phyloP scores from a whole-genome alignment of 2,797 vertebrate species.

The Etheostoma perlongum region DNA sequence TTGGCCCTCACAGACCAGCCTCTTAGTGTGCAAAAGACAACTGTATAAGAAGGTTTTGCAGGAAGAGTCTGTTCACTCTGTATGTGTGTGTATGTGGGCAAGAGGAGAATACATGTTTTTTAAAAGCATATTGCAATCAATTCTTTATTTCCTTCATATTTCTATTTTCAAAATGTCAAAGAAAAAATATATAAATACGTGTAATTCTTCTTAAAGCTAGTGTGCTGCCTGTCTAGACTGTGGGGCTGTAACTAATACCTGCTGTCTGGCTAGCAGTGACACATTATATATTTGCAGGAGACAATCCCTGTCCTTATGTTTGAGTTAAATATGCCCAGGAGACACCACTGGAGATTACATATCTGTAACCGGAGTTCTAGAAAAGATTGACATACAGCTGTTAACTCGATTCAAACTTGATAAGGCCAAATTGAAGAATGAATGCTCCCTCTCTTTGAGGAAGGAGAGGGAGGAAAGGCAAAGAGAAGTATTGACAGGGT shows the following conservation, averaged over 20 bases:
- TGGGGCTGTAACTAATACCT: slow-evolving; percentile 81
- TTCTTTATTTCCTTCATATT: slow-evolving; percentile 13
- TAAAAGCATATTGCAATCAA: slow-evolving; percentile 15
- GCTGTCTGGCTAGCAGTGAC: slow-evolving; percentile 82
- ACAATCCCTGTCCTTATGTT: slow-evolving; percentile 88
- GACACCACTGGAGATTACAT: slow-evolving; percentile 80
- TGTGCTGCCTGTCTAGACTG: slow-evolving; percentile 80
- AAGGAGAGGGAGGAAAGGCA: slow-evolving; percentile 41
- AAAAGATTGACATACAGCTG: slow-evolving; percentile 83
- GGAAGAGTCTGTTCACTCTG: slow-evolving; percentile 23
- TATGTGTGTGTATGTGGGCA: slow-evolving; percentile 30
- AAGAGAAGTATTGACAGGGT: slow-evolving; percentile 64
- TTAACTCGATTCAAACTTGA: slow-evolving; percentile 85
- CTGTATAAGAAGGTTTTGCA: slow-evolving; percentile 9
- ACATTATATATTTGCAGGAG: slow-evolving; percentile 85
- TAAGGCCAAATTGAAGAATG: slow-evolving; percentile 85
- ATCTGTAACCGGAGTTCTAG: slow-evolving; percentile 83
- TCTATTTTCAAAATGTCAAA: slow-evolving; percentile 36
- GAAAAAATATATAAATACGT: slow-evolving; percentile 58
- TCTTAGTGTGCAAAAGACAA: slow-evolving; percentile 32
- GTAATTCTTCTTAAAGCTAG: slow-evolving; percentile 61
- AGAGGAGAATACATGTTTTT: slow-evolving; percentile 14
- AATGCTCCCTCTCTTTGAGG: slow-evolving; percentile 79
- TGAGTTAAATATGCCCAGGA: slow-evolving; percentile 84
- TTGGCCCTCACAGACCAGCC: slow-evolving; percentile 30